A percentile compares a stretch with the other conserved stretches of the same genome.
Conservation (phyloP, 2,797 vertebrate species). For the Tamandua tetradactyla region DNA sequence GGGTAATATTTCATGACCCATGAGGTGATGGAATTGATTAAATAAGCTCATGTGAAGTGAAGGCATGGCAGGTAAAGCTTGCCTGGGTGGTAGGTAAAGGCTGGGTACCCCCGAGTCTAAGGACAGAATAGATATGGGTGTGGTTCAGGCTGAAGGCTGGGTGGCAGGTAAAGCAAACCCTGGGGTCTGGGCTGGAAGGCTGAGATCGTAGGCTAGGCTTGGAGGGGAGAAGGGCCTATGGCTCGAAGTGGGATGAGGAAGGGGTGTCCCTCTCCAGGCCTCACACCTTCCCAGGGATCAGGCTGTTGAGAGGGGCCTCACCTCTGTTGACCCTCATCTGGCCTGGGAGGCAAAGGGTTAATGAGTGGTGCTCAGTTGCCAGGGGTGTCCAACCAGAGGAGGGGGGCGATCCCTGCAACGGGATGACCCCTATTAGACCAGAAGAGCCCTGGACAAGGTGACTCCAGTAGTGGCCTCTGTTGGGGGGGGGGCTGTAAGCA, state of each 20-base stretch:
- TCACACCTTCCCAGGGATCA: neutral
- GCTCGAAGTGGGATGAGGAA: neutral
- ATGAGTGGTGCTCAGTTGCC: neutral
- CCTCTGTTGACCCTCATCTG: neutral
- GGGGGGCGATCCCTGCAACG: neutral
- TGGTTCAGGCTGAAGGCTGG: neutral
- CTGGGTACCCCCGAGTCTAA: neutral
- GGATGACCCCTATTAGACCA: neutral
- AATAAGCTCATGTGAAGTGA: neutral
- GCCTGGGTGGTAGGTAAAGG: too few species aligned
- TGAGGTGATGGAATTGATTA: neutral
- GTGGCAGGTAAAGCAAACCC: neutral
- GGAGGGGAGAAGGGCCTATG: neutral
- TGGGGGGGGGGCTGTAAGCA: neutral
- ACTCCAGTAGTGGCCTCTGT: neutral
- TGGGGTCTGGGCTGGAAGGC: neutral
- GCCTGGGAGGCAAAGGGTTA: neutral
- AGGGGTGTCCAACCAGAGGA: neutral
- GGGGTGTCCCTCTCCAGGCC: fast-evolving
- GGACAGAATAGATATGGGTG: neutral
- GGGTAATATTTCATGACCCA: neutral
- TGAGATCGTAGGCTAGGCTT: neutral
- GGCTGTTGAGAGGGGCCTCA: neutral
- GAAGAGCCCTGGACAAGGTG: neutral
- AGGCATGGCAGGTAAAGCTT: too few species aligned